phyloP scores from a whole-genome alignment of 64 coral and sea anemone species.

The Cladopsammia gracilis region DNA sequence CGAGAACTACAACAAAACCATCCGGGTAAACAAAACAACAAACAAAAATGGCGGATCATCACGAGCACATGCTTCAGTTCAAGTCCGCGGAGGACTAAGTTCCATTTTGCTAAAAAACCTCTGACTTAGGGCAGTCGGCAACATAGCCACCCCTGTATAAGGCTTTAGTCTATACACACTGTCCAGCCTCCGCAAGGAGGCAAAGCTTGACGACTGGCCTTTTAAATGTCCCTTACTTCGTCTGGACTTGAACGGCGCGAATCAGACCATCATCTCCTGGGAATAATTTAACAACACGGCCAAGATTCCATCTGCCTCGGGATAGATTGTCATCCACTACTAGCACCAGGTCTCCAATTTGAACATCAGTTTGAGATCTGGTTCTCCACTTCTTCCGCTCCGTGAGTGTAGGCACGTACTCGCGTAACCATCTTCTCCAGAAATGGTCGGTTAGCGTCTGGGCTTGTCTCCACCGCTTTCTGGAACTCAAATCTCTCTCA shows the following conservation, averaged over 20 bases:
- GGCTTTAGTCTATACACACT: constrained; percentile 9
- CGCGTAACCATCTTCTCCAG: constrained; percentile 41
- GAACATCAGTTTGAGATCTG: constrained; percentile 11
- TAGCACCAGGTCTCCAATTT: constrained; percentile 32
- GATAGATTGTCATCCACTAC: constrained; percentile 24
- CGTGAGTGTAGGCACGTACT: background rate
- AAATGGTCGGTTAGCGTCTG: constrained; percentile 10
- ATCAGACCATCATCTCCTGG: constrained; percentile 29
- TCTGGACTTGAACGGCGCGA: constrained; percentile 18
- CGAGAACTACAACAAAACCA: too few species aligned
- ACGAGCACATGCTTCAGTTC: too few species aligned
- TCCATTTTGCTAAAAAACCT: too few species aligned
- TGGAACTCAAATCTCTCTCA: constrained; percentile 44
- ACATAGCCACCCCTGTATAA: constrained; percentile 12
- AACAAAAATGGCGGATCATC: too few species aligned
- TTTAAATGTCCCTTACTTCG: constrained; percentile 38
- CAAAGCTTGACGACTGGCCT: constrained; percentile 44
- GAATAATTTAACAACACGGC: constrained; percentile 22
- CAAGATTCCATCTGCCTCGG: constrained; percentile 23
- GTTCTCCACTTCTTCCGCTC: background rate
- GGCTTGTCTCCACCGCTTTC: constrained; percentile 67
- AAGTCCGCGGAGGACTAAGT: too few species aligned
- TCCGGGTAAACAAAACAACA: too few species aligned
- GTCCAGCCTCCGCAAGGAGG: constrained; percentile 37
- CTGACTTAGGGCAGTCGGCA: too few species aligned